A percentile compares a stretch with the other conserved stretches of the same genome.
These are phyloP conservation scores for Chrysocyon brachyurus DNA, from an alignment of 2,797 vertebrate species.

Conservation along the genomic window DNA sequence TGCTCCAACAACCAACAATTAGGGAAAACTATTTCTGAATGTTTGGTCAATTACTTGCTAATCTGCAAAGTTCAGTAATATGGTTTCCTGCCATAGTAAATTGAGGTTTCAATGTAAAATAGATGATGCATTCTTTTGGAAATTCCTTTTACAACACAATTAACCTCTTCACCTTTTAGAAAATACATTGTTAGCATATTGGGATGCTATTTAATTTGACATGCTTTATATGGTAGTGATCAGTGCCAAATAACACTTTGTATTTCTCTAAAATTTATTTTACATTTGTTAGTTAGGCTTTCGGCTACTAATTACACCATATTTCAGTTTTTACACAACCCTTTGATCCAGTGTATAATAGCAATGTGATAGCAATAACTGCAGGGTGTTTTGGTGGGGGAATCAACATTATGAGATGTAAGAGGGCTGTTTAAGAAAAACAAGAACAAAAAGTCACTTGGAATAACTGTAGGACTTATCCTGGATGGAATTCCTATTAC, in stretches of 20 bases:
- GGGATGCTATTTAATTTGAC: conserved; percentile 74
- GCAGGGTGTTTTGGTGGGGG: background rate
- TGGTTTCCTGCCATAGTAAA: conserved; percentile 71
- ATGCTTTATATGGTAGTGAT: conserved; percentile 50
- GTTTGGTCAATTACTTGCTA: conserved; percentile 72
- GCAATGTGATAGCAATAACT: conserved; percentile 33
- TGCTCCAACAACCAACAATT: conserved; percentile 24
- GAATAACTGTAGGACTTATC: conserved; percentile 37
- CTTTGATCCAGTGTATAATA: conserved; percentile 52
- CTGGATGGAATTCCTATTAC: background rate
- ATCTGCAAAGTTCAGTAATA: conserved; percentile 75
- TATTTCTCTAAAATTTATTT: conserved; percentile 72
- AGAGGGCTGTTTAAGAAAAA: conserved; percentile 36
- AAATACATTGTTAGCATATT: conserved; percentile 76
- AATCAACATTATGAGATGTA: conserved; percentile 37
- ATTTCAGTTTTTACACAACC: conserved; percentile 64
- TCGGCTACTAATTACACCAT: conserved; percentile 60
- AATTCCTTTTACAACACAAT: conserved; percentile 79
- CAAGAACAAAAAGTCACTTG: background rate
- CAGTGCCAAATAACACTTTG: conserved; percentile 66
- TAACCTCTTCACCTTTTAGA: conserved; percentile 76
- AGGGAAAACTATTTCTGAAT: conserved; percentile 64
- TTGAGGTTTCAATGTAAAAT: conserved; percentile 74
- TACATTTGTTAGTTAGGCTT: conserved; percentile 57
- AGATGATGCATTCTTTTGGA: conserved; percentile 74